Conservation (phyloP, 2,888 invertebrate genomes). For the Nebria brevicollis region DNA sequence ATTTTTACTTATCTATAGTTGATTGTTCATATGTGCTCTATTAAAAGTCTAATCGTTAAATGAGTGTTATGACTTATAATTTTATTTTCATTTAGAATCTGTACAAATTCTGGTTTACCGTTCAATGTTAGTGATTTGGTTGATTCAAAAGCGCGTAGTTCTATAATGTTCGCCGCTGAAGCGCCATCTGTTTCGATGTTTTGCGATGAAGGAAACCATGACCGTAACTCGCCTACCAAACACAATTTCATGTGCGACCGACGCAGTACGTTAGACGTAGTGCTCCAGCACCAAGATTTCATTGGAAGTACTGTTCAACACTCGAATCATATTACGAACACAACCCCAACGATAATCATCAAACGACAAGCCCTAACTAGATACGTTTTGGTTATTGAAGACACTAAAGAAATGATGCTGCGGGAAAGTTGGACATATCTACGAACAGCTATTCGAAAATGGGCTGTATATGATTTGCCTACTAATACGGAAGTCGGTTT, state of each 20-base stretch:
- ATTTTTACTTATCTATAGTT: not conserved
- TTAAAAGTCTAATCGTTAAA: not conserved
- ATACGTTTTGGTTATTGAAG: conserved; percentile 69
- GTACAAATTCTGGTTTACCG: conserved; percentile 50
- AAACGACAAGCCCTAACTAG: conserved; percentile 66
- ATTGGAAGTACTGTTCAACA: conserved; percentile 51
- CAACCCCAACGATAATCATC: conserved; percentile 65
- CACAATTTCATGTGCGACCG: conserved; percentile 73
- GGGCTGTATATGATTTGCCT: conserved; percentile 68
- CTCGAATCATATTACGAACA: conserved; percentile 60
- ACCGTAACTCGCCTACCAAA: conserved; percentile 71
- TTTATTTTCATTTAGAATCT: conserved; percentile 53
- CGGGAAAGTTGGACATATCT: conserved; percentile 71
- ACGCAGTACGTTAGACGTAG: conserved; percentile 69
- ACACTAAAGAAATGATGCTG: conserved; percentile 68
- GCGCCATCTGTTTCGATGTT: conserved; percentile 67
- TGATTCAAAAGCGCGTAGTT: conserved; percentile 64
- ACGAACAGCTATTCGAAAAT: conserved; percentile 68
- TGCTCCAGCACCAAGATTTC: conserved; percentile 68
- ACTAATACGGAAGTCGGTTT: conserved; percentile 66
- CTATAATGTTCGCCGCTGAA: conserved; percentile 67
- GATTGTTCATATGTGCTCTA: not conserved
- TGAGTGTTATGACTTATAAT: not conserved
- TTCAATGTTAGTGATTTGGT: conserved; percentile 62
- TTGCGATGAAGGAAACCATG: conserved; percentile 71